Evolutionary conservation across 1,140 invertebrate species (phyloP), one percentile per base, ranked within the genome.

Genomic region (Conus ventricosus): DNA sequence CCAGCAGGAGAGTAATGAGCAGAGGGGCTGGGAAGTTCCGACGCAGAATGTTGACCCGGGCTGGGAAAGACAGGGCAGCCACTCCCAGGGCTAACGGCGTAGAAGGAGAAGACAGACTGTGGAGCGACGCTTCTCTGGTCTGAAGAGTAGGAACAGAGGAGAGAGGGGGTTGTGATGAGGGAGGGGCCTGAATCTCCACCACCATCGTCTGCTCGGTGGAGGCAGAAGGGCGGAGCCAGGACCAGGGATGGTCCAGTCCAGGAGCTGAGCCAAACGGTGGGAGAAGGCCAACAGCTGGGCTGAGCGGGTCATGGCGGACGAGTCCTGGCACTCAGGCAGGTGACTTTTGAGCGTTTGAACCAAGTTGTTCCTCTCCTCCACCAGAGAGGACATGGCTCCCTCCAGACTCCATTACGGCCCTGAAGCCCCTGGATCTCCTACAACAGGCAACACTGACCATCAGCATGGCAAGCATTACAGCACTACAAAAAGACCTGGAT

Each of bases 401-500:
- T 87, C 85, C 55, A 90, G 5, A 81, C 83, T n/a, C 55, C 82
- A 55, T 91, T 91, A 13, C 88, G 87, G 25, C 63, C 11, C 87
- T 91, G 88, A 53, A 91, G 71, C 6, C 60, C 63, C 25, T 90
- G 87, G 7, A 90, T 84, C 84, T 88, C 85, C 91, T 91, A 55
- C n/a, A 27, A 54, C 76, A 39, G 76, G 7, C 8, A 71, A 71
- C 67, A 71, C 6, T 7, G 20, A 71, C 20, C 11, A 71, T 71
- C 67, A 71, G 10, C 17, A 63, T 4, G 4, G 3, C 39, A 39
- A 39, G 39, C 39, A 39, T 39, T 39, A 39, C 39, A 39, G n/a
- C n/a, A 39, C 39, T 39, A 39, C 39, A 39, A 39, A 3, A 39
- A 39, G 39, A 39, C 39, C 39, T 39, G 39, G 39, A 39, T 39